These are phyloP conservation scores for Sphecodes monilicornis DNA, from an alignment of 2,888 invertebrate species.

Conservation along the genomic window DNA sequence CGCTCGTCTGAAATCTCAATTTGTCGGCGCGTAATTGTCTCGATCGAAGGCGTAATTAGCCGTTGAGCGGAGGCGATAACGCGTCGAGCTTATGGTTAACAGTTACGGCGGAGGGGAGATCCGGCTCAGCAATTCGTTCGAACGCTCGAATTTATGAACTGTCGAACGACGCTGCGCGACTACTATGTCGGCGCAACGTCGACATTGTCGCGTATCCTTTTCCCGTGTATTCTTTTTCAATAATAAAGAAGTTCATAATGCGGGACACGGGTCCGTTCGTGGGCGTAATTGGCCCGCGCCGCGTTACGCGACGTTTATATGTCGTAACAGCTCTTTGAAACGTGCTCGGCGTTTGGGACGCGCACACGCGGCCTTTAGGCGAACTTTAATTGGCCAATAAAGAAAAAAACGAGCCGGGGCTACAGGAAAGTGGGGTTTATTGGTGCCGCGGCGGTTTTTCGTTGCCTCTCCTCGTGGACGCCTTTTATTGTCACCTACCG, in stretches of 20 bases:
- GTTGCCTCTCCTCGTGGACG: slow-evolving; percentile 28
- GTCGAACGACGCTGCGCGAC: not conserved
- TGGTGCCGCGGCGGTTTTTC: slow-evolving; percentile 56
- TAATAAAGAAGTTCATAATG: slow-evolving; percentile 67
- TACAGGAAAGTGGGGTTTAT: slow-evolving; percentile 55
- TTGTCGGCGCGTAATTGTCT: slow-evolving; percentile 18
- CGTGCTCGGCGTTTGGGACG: slow-evolving; percentile 33
- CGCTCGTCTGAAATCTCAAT: slow-evolving; percentile 32
- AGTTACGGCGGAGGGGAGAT: not conserved
- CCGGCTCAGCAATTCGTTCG: not conserved
- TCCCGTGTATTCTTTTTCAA: slow-evolving; percentile 51
- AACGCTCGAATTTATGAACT: slow-evolving; percentile 52
- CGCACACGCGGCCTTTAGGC: slow-evolving; percentile 46
- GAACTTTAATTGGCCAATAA: slow-evolving; percentile 71
- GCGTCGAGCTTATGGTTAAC: not conserved
- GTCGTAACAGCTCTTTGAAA: slow-evolving; percentile 60
- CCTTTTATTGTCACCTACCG: slow-evolving; percentile 66
- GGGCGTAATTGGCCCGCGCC: slow-evolving; percentile 65
- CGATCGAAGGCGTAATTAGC: slow-evolving; percentile 23
- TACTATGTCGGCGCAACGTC: not conserved
- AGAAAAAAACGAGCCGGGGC: slow-evolving; percentile 6
- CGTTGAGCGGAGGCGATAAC: not conserved
- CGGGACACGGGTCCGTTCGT: slow-evolving; percentile 37
- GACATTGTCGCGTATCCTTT: slow-evolving; percentile 47
- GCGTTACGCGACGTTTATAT: slow-evolving; percentile 55